A percentile compares a stretch with the other conserved stretches of the same genome.
phyloP scores from a whole-genome alignment of 2,797 vertebrate genomes.

The Sitta carolinensis region DNA sequence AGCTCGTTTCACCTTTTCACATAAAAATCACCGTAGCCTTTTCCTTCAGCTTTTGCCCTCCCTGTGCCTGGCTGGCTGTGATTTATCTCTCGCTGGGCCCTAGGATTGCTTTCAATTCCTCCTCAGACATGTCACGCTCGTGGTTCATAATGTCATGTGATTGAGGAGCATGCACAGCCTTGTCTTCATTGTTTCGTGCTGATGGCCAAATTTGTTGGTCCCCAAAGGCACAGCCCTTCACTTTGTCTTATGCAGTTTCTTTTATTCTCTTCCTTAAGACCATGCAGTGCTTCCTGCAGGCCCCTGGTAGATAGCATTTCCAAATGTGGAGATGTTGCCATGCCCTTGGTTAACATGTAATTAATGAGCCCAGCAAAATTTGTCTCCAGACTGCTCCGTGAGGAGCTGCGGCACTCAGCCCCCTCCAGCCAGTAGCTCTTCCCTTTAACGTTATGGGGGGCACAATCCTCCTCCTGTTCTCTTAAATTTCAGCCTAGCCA shows the following conservation, averaged over 20 bases:
- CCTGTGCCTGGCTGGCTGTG: neutral
- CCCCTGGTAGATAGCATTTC: neutral
- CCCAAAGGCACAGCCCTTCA: slow-evolving; percentile 11
- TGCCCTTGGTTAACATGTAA: neutral
- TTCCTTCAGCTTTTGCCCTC: neutral
- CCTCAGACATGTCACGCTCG: neutral
- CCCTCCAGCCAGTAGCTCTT: neutral
- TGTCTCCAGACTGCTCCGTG: neutral
- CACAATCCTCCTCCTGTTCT: neutral
- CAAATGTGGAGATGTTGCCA: neutral
- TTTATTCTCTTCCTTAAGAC: neutral
- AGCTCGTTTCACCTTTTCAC: neutral
- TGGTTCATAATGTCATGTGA: neutral
- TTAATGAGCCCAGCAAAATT: neutral
- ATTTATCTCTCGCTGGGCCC: slow-evolving; percentile 1
- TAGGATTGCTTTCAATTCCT: neutral
- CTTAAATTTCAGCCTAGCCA: neutral
- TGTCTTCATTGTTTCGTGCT: slow-evolving; percentile 12
- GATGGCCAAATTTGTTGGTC: slow-evolving; percentile 20
- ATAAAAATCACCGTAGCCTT: neutral
- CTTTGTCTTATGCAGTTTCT: neutral
- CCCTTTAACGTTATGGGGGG: neutral
- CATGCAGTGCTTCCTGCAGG: neutral
- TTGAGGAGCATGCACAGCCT: neutral
- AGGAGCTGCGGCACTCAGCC: neutral